phyloP scores from a whole-genome alignment of 2,797 vertebrate genomes.

The Pangasius macronema region DNA sequence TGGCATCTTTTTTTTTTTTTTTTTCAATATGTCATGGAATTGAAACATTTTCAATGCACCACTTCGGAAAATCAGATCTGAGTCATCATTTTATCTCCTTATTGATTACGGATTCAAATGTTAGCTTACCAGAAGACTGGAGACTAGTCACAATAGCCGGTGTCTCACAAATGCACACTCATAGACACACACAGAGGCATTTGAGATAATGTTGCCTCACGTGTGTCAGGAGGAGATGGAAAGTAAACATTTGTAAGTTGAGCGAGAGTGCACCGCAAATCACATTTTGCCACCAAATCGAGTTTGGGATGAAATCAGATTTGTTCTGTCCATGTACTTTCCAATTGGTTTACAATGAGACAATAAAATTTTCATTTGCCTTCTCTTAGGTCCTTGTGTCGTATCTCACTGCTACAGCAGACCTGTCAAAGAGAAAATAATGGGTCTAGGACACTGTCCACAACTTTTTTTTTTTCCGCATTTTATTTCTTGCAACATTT shows the following conservation, averaged over 20 bases:
- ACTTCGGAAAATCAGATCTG: slow-evolving; percentile 24
- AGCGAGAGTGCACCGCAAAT: slow-evolving; percentile 58
- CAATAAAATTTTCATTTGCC: slow-evolving; percentile 56
- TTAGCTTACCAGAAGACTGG: neutral
- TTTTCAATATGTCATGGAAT: neutral
- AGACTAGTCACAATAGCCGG: neutral
- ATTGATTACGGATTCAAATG: slow-evolving; percentile 20
- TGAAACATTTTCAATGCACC: slow-evolving; percentile 2
- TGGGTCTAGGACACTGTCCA: neutral
- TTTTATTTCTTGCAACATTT: neutral
- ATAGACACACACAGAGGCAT: slow-evolving; percentile 23
- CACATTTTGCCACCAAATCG: slow-evolving; percentile 60
- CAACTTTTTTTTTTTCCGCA: neutral
- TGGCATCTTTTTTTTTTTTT: neutral
- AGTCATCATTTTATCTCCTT: slow-evolving; percentile 11
- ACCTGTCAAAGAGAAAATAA: slow-evolving; percentile 9
- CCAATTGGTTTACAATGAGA: slow-evolving; percentile 57
- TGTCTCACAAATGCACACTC: slow-evolving; percentile 10
- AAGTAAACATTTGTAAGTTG: slow-evolving; percentile 59
- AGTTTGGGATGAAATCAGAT: slow-evolving; percentile 61
- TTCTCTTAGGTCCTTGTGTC: slow-evolving; percentile 30
- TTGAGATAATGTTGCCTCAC: slow-evolving; percentile 36
- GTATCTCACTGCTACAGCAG: neutral
- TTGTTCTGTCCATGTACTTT: slow-evolving; percentile 62
- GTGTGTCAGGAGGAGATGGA: slow-evolving; percentile 44